Conservation (phyloP, 1,140 invertebrate genomes). For the Coboldia fuscipes region DNA sequence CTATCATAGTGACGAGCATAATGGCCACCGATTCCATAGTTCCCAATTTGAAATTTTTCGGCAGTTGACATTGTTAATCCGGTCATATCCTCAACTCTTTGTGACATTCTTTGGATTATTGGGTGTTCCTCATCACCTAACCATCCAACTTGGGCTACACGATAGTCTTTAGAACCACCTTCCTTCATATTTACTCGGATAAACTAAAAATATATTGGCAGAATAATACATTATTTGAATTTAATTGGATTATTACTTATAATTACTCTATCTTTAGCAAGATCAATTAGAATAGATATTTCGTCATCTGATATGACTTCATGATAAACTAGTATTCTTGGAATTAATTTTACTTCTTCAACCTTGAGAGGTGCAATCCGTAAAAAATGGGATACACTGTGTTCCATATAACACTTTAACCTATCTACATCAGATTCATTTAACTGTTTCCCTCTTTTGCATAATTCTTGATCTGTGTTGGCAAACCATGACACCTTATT, state of each 20-base stretch:
- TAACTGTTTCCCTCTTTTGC: too few relatives aligned
- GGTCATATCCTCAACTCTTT: constrained; percentile 56
- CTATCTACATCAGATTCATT: too few relatives aligned
- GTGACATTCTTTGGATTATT: constrained; percentile 51
- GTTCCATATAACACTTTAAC: too few relatives aligned
- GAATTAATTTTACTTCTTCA: constrained; percentile 69
- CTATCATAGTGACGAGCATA: constrained; percentile 47
- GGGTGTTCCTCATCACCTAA: constrained; percentile 63
- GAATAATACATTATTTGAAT: too few relatives aligned
- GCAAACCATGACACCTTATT: too few relatives aligned
- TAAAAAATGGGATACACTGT: constrained; percentile 56
- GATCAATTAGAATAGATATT: too few relatives aligned
- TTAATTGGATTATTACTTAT: too few relatives aligned
- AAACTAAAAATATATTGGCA: too few relatives aligned
- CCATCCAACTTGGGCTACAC: constrained; percentile 97
- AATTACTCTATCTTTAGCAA: too few relatives aligned
- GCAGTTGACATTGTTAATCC: constrained; percentile 39
- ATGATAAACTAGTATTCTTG: constrained; percentile 73
- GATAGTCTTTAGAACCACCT: too few relatives aligned
- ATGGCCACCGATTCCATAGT: constrained; percentile 51
- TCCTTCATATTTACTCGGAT: too few relatives aligned
- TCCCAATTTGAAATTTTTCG: constrained; percentile 38
- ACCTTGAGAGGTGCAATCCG: constrained; percentile 73
- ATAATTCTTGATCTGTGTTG: too few relatives aligned
- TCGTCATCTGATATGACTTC: constrained; percentile 76